Evolutionary conservation across 2,113 vertebrate genomes (phyloP), one percentile per base, ranked within the genome.

Genomic region (Mesocricetus auratus): DNA sequence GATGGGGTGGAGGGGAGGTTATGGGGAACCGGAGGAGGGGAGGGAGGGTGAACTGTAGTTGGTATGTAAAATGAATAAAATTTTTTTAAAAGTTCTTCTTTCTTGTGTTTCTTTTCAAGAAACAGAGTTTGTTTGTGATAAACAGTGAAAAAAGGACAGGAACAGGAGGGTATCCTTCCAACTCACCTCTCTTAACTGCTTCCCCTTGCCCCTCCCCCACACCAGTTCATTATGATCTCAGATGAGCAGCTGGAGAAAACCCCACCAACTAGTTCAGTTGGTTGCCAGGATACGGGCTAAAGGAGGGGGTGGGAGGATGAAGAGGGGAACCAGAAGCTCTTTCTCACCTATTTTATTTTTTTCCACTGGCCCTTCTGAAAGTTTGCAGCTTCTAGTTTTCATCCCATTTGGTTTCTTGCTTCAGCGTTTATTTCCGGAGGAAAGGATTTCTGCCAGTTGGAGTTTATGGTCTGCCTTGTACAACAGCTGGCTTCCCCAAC

Each of bases 401-500:
- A 91, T 90, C n/a, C 39, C 22, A 58, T 75, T 90, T 0, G 1
- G n/a, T 45, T 90, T 94, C 39, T 47, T 39, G n/a, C 75, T 97
- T 77, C 29, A 83, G 68, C 7, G 53, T 82, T 95, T 94, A n/a
- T 89, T 96, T 93, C 56, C 29, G 3, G 39, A 82, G 36, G 24
- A 66, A 60, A 53, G 29, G 60, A 50, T 15, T 97, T 39, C 22
- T 81, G 75, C 21, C 74, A 15, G 17, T 29, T 90, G 8, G 75
- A 92, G 39, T 96, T 98, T 93, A 78, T 95, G 94, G 93, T 95
- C 91, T 45, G 68, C 83, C 82, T 86, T 89, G 60, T 66, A 53
- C 39, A 94, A 88, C 89, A 94, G 94, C 97, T 96, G 93, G n/a
- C 50, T 91, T 92, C 75, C 71, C 87, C 86, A 92, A 93, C 15